phyloP scores from a whole-genome alignment of 2,797 vertebrate genomes.

The Paedocypris micromegethes region DNA sequence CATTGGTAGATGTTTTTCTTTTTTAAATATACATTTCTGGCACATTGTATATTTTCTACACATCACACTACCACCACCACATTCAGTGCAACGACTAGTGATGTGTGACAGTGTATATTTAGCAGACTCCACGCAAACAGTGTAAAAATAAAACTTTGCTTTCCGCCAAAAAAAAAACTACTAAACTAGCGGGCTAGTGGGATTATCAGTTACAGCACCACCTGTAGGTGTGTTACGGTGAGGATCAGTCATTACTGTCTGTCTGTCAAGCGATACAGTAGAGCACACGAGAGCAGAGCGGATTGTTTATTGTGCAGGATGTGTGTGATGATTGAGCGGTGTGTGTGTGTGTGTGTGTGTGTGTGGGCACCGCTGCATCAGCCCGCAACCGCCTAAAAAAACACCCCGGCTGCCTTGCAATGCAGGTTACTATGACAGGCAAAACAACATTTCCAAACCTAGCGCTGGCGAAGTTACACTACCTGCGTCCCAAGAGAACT shows the following conservation, averaged over 20 bases:
- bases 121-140: not conserved
- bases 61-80: conserved; percentile 6
- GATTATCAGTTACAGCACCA: not conserved
- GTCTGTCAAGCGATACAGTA: not conserved
- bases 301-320: conserved; percentile 14
- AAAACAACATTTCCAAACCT: conserved; percentile 14
- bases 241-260: conserved; percentile 5
- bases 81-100: not conserved
- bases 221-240: conserved; percentile 12
- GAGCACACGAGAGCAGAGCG: not conserved
- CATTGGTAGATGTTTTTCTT: too few species aligned
- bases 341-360: conserved; percentile 18
- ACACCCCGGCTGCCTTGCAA: conserved; percentile 22
- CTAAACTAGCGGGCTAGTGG: too few species aligned
- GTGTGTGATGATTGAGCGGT: conserved; percentile 9
- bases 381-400: conserved; percentile 18
- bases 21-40: too few species aligned
- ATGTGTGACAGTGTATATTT: conserved; percentile 3
- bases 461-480: not conserved
- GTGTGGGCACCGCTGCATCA: conserved; percentile 3
- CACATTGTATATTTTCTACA: not conserved
- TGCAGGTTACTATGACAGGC: conserved; percentile 41
- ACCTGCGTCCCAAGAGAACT: not conserved
- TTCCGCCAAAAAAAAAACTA: not conserved
- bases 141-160: conserved; percentile 1